These are phyloP conservation scores for Tyria jacobaeae DNA, from an alignment of 2,888 invertebrate species.

Conservation along the genomic window DNA sequence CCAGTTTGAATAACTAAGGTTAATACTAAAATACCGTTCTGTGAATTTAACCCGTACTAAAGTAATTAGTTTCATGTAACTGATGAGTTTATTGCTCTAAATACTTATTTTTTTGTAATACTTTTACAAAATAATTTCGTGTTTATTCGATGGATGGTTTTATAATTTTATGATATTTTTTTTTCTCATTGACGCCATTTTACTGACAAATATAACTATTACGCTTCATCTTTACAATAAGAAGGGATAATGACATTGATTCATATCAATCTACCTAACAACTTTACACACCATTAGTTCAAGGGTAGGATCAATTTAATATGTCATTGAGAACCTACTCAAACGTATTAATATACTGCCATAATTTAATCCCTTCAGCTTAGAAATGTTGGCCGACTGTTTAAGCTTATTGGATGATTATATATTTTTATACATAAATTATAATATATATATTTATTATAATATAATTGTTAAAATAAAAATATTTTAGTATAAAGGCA, in stretches of 20 bases:
- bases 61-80: too few species aligned
- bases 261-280: constrained; percentile 8
- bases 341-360: neutral
- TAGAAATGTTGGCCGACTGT: neutral
- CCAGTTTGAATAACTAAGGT: neutral
- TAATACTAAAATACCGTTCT: too few species aligned
- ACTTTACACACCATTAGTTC: constrained; percentile 8
- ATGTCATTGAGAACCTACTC: constrained; percentile 9
- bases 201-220: neutral
- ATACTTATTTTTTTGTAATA: too few species aligned
- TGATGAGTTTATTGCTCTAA: too few species aligned
- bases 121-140: neutral
- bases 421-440: too few species aligned
- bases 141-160: neutral
- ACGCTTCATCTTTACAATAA: neutral
- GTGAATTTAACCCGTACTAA: too few species aligned
- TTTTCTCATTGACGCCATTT: neutral
- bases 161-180: neutral
- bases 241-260: constrained; percentile 3
- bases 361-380: neutral
- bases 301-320: constrained; percentile 7
- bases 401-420: too few species aligned
- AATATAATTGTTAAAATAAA: too few species aligned
- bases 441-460: too few species aligned
- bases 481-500: neutral